These are phyloP conservation scores for Polyommatus icarus DNA, from an alignment of 2,888 invertebrate species.

Conservation along the genomic window DNA sequence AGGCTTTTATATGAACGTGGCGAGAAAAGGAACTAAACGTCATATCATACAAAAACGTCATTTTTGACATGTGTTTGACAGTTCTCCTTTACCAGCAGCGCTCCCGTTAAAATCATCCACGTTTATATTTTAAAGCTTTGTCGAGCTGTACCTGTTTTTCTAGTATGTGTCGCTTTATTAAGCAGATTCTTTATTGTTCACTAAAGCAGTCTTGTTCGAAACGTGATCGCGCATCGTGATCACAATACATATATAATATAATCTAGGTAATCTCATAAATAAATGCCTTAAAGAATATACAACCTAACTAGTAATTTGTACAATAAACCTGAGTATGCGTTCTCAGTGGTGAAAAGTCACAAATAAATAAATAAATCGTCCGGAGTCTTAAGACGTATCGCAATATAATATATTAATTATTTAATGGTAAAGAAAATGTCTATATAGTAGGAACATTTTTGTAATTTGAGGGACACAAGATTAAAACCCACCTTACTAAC, in stretches of 20 bases:
- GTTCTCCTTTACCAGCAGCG: too few relatives aligned
- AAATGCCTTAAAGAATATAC: slow-evolving; percentile 65
- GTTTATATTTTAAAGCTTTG: too few relatives aligned
- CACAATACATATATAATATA: slow-evolving; percentile 71
- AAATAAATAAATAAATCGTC: slow-evolving; percentile 65
- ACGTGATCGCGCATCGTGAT: slow-evolving; percentile 62
- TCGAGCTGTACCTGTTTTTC: neutral
- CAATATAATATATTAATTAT: slow-evolving; percentile 53
- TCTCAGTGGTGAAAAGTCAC: slow-evolving; percentile 65
- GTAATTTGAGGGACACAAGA: slow-evolving; percentile 41
- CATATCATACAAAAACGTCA: too few relatives aligned
- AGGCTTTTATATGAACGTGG: too few relatives aligned
- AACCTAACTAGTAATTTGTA: slow-evolving; percentile 75
- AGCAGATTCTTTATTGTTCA: slow-evolving; percentile 50
- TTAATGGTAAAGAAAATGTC: slow-evolving; percentile 62
- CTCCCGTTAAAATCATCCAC: too few relatives aligned
- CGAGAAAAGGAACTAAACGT: too few relatives aligned
- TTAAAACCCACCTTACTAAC: neutral
- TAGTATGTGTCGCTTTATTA: neutral
- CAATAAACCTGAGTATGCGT: slow-evolving; percentile 68
- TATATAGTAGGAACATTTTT: slow-evolving; percentile 72
- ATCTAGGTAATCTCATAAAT: slow-evolving; percentile 80
- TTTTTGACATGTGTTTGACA: too few relatives aligned
- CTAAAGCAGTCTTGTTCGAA: slow-evolving; percentile 71
- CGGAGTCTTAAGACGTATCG: slow-evolving; percentile 73